These are phyloP conservation scores for Protobothrops mucrosquamatus DNA, from an alignment of 2,113 vertebrate genomes.

Conservation along the genomic window DNA sequence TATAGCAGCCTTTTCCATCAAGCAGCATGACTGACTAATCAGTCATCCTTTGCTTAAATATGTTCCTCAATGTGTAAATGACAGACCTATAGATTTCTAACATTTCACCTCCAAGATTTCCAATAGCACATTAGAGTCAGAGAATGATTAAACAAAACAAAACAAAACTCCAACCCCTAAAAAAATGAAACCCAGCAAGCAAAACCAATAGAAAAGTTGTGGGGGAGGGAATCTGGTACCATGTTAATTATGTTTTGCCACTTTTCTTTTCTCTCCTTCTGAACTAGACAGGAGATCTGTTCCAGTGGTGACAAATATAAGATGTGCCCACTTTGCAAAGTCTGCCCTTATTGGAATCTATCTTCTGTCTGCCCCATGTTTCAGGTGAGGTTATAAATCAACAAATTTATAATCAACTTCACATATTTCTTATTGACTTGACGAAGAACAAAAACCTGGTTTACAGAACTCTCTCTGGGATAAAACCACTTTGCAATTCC, in stretches of 20 bases:
- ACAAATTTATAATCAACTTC: neutral
- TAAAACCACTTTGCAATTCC: neutral
- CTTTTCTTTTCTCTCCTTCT: neutral
- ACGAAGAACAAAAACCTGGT: neutral
- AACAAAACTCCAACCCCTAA: neutral
- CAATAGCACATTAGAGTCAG: neutral
- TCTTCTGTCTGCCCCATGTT: slow-evolving; percentile 62
- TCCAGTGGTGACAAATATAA: slow-evolving; percentile 9
- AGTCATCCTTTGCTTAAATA: neutral
- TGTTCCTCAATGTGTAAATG: neutral
- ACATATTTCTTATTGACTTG: neutral
- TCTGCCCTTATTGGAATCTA: slow-evolving; percentile 65
- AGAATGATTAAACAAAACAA: neutral
- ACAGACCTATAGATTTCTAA: neutral
- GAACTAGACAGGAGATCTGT: slow-evolving; percentile 58
- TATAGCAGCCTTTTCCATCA: neutral
- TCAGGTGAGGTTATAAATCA: slow-evolving; percentile 49
- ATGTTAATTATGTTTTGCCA: neutral
- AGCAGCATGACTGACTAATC: neutral
- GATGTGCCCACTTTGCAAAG: slow-evolving; percentile 65
- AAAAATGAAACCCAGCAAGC: neutral
- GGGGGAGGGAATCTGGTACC: neutral
- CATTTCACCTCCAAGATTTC: neutral
- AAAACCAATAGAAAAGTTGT: neutral
- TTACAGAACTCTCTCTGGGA: neutral